Conservation (phyloP, 2,113 vertebrate genomes). For the Sakesphorus luctuosus region DNA sequence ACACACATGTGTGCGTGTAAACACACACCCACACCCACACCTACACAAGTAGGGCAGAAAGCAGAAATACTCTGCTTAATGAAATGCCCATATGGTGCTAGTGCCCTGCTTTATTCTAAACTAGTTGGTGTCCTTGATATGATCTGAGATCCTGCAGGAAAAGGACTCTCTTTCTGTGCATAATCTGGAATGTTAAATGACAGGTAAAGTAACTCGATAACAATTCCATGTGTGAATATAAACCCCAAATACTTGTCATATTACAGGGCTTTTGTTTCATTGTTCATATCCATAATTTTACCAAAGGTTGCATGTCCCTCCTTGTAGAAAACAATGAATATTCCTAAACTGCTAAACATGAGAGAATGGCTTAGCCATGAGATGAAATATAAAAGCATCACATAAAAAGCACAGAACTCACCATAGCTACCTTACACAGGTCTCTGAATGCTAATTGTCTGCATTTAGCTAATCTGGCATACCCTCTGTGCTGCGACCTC, state of each 20-base stretch:
- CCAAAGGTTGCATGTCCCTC: not conserved
- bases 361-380: not conserved
- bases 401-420: not conserved
- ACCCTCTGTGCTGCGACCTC: not conserved
- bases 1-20: fast-evolving
- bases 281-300: not conserved
- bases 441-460: not conserved
- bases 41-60: not conserved
- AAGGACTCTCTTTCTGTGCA: not conserved
- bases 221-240: not conserved
- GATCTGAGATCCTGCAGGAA: not conserved
- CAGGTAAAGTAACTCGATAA: not conserved
- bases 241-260: not conserved
- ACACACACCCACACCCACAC: not conserved
- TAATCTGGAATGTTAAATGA: not conserved
- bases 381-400: not conserved
- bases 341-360: not conserved
- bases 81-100: not conserved
- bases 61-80: not conserved
- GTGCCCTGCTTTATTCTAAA: not conserved
- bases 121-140: not conserved
- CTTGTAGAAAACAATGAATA: not conserved
- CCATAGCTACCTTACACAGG: not conserved
- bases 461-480: not conserved
- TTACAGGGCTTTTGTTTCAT: not conserved